Evolutionary conservation across 2,797 vertebrate species (phyloP), one percentile per base, ranked within the genome.

Genomic region (Myotis planiceps): DNA sequence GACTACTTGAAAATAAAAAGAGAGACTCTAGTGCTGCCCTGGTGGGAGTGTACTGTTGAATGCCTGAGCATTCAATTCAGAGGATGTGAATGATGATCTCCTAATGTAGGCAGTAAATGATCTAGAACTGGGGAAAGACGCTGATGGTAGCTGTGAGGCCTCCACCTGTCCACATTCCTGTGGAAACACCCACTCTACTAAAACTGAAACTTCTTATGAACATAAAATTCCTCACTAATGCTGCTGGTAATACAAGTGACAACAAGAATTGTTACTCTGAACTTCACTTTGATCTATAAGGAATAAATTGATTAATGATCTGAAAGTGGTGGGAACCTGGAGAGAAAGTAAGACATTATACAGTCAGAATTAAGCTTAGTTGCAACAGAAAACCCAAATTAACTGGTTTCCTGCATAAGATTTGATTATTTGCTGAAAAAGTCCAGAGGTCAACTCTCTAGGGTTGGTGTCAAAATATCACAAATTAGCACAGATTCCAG

Each of bases 271-370:
- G 23, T 75, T 79, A 80, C 23, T 83, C 51, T 88, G 39, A 92
- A 92, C 51, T 90, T 95, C 34, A 42, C 21, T 90, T 95, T 82
- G 60, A 88, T 80, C 37, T 68, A 9, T 55, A 86, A 82, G 47
- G 16, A 88, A 94, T 29, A 87, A 84, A 53, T 9, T 86, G 4
- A 32, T 60, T 86, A 86, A 78, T 83, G 19, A 53, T 34, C 23
- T 76, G 63, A 42, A 88, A 45, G 39, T 58, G 23, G 8, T 25
- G 66, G 16, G 3, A 29, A 89, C 25, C 60, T 95, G 90, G 47
- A 69, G 2, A 91, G 47, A 89, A 94, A 92, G 89, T 49, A 69
- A 87, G 83, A 93, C 25, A 39, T 78, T 71, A 27, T 51, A 47
- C 2, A 81, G 37, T 72, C 65, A 79, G 25, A 94, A 86, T 74